Evolutionary conservation across 2,113 vertebrate species (phyloP), one percentile per base, ranked within the genome.

Genomic region (Morone chrysops): DNA sequence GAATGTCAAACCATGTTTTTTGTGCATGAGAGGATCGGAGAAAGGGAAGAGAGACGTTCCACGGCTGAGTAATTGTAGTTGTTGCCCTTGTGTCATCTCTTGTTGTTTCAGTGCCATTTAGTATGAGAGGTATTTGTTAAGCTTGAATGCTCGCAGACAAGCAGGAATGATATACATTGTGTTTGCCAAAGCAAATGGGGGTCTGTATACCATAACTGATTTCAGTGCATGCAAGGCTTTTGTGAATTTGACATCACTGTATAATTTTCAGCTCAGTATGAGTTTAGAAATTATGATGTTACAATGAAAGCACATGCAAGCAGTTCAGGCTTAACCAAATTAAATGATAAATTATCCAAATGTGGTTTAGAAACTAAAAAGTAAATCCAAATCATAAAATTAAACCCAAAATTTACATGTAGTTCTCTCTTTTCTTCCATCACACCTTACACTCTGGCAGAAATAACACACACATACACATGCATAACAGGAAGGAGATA

Each of bases 91-190:
- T 85, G 90, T 83, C 89, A 84, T 87, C 84, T 86, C 83, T 78
- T 45, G 38, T 87, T 87, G 84, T 87, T 90, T 90, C 84, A 86
- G n/a, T 82, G 81, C 53, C 87, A 80, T 90, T 93, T 81, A 82
- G 66, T 62, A 73, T 76, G 74, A 88, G 75, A 85, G 80, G 74
- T 51, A 54, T 90, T 91, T 89, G 82, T 85, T 78, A 63, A 82
- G 88, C 86, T 56, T 76, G 70, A 86, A 84, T 82, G 82, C 84
- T 82, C 73, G 63, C 73, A 83, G 77, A 92, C 89, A 88, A 87
- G 81, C 73, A 85, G 43, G 59, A 74, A 86, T 87, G 72, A 83
- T 83, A 63, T 84, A 82, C 74, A 83, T 75, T 84, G 78, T 89
- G 78, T 82, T 88, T 67, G 36, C 48, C 62, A 89, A 74, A 84